phyloP scores from a whole-genome alignment of 2,888 invertebrate genomes.

The Pammene fasciana region DNA sequence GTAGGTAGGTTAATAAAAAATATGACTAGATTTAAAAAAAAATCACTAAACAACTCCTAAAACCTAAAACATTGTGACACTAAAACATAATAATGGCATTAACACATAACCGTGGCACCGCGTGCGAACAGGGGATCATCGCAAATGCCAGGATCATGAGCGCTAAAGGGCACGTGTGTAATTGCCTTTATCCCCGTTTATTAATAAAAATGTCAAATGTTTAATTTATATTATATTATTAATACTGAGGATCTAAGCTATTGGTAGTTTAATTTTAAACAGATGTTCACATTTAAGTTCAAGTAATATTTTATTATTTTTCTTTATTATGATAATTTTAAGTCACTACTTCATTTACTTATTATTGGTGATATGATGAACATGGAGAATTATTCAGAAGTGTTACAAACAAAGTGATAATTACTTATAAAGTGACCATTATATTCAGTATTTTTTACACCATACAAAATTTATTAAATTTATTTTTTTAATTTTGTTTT shows the following conservation, averaged over 20 bases:
- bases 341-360: no score
- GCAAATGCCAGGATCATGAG: constrained; percentile 36
- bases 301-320: not conserved
- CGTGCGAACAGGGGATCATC: constrained; percentile 33
- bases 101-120: constrained; percentile 33
- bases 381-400: no score
- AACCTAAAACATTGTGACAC: constrained; percentile 1
- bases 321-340: no score
- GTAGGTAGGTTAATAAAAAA: no score
- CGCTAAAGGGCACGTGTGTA: constrained; percentile 36
- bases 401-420: no score
- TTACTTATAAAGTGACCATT: no score
- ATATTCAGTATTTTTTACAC: no score
- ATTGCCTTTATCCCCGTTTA: constrained; percentile 17
- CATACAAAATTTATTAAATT: no score
- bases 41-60: no score
- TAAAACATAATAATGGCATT: constrained; percentile 27
- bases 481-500: no score
- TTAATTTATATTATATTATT: constrained; percentile 9
- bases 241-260: not conserved
- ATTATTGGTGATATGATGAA: no score
- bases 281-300: not conserved
- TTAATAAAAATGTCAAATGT: constrained; percentile 21
- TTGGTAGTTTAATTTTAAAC: not conserved
- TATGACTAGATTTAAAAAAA: no score